Evolutionary conservation across 2,113 vertebrate genomes (phyloP).

Genomic region (Sinocyclocheilus anophthalmus): DNA sequence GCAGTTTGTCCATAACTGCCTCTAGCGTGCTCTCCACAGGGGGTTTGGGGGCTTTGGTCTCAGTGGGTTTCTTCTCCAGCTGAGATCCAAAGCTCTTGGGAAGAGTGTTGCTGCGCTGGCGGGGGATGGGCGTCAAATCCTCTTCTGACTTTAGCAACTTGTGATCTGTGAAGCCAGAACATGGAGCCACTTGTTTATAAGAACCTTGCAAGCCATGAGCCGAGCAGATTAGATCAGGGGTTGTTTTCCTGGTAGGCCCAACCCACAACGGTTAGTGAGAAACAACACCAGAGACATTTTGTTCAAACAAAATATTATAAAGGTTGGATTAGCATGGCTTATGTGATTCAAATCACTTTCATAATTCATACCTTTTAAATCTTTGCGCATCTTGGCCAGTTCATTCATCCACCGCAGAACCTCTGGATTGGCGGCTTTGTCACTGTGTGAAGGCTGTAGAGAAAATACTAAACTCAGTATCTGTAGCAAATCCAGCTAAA

Average conservation of each 20-base stretch:
- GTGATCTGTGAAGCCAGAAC: slow-evolving; percentile 74
- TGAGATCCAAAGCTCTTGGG: slow-evolving; percentile 98
- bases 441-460: slow-evolving; percentile 90
- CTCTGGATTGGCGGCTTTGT: slow-evolving; percentile 93
- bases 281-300: not conserved
- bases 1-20: slow-evolving; percentile 85
- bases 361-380: slow-evolving; percentile 86
- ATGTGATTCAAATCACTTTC: slow-evolving; percentile 30
- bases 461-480: slow-evolving; percentile 49
- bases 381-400: slow-evolving; percentile 90
- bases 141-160: slow-evolving; percentile 93
- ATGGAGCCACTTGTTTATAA: slow-evolving; percentile 4
- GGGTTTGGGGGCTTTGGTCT: slow-evolving; percentile 85
- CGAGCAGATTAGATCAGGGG: slow-evolving; percentile 7
- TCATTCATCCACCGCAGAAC: slow-evolving; percentile 96
- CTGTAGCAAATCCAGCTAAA: slow-evolving; percentile 32
- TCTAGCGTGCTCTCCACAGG: slow-evolving; percentile 88
- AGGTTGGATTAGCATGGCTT: slow-evolving; percentile 45
- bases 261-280: not conserved
- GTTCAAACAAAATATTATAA: slow-evolving; percentile 44
- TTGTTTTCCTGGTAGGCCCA: not conserved
- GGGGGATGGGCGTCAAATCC: slow-evolving; percentile 84
- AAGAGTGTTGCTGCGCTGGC: slow-evolving; percentile 95
- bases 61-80: slow-evolving; percentile 86
- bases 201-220: not conserved